A percentile compares a stretch with the other conserved stretches of the same genome.
phyloP scores from a whole-genome alignment of 2,113 vertebrate species.

The Elaphurus davidianus region DNA sequence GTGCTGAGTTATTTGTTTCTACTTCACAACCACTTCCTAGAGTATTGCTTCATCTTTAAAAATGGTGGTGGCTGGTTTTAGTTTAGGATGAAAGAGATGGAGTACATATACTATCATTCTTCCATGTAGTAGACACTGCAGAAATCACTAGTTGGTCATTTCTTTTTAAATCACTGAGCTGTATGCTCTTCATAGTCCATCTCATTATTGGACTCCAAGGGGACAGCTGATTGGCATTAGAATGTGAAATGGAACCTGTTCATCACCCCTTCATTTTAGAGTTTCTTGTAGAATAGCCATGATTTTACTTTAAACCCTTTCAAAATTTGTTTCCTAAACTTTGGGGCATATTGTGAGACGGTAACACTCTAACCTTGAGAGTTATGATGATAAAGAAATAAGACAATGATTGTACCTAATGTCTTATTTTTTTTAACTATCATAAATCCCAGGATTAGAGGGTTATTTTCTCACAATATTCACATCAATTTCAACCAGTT shows the following conservation, averaged over 20 bases:
- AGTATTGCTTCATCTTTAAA: not conserved
- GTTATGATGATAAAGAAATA: not conserved
- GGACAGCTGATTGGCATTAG: not conserved
- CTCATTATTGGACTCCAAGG: not conserved
- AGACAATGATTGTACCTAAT: not conserved
- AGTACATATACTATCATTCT: not conserved
- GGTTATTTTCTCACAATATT: not conserved
- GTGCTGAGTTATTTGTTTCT: not conserved
- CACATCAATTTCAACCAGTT: not conserved
- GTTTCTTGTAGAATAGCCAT: not conserved
- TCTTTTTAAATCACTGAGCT: not conserved
- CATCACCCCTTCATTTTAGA: not conserved
- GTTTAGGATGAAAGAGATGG: not conserved
- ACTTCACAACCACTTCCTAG: not conserved
- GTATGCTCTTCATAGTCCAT: not conserved
- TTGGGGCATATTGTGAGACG: not conserved
- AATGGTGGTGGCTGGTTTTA: not conserved
- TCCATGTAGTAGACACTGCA: not conserved
- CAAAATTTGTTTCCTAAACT: not conserved
- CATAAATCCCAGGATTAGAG: not conserved
- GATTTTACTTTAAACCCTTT: not conserved
- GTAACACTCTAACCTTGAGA: not conserved
- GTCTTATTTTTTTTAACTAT: not conserved
- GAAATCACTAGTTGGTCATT: not conserved
- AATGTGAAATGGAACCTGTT: not conserved